These are phyloP conservation scores for Conopomorpha cramerella DNA, from an alignment of 1,140 invertebrate species.

Conservation along the genomic window DNA sequence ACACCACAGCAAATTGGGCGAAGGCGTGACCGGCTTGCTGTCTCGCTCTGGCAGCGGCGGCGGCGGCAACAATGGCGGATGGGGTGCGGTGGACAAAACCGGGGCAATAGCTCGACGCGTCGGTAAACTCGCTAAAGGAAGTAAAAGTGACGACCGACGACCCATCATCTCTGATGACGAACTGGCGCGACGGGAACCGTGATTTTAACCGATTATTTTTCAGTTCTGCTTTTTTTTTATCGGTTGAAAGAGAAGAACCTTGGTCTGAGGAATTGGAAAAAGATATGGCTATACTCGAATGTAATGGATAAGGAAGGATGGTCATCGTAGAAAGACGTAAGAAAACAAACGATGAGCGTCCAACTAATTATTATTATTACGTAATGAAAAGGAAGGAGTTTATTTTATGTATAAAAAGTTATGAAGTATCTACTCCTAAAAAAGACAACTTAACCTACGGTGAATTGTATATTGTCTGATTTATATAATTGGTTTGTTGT, in stretches of 20 bases:
- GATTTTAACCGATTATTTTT: conserved; percentile 22
- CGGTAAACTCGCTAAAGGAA: conserved; percentile 29
- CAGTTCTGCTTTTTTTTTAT: neutral
- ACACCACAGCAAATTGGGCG: conserved; percentile 83
- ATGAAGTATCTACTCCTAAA: no score
- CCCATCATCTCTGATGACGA: conserved; percentile 47
- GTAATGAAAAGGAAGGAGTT: no score
- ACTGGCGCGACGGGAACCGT: conserved; percentile 35
- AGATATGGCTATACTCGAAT: no score
- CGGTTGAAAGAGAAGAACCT: neutral
- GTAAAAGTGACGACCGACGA: conserved; percentile 40
- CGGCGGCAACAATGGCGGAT: conserved; percentile 23
- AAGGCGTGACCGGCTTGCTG: conserved; percentile 47
- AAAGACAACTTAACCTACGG: no score
- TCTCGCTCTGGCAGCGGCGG: conserved; percentile 34
- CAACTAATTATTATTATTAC: no score
- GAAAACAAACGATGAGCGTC: no score
- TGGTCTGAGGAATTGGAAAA: no score
- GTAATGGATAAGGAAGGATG: no score
- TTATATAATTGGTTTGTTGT: no score
- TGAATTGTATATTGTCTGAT: no score
- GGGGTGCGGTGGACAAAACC: conserved; percentile 48
- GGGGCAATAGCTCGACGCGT: conserved; percentile 32
- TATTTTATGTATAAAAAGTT: no score
- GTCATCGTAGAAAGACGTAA: no score